Conservation (phyloP, 1,140 invertebrate genomes). For the Steinernema feltiae region DNA sequence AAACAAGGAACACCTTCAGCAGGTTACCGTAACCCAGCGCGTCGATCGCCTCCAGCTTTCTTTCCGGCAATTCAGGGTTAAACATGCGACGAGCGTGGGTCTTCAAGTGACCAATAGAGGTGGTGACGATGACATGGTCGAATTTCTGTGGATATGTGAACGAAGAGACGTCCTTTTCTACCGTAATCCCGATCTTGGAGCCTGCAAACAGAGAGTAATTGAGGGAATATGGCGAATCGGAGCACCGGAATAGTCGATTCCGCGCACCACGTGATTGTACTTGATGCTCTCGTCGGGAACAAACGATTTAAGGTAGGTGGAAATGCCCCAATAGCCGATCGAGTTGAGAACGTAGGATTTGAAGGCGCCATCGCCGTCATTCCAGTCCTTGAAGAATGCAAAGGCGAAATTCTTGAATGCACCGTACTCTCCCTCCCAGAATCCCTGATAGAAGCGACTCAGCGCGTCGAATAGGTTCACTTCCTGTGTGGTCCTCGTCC, state of each 20-base stretch:
- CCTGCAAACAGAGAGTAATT: neutral
- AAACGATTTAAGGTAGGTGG: neutral
- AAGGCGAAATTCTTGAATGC: neutral
- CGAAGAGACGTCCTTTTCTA: neutral
- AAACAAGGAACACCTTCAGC: neutral
- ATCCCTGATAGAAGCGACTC: neutral
- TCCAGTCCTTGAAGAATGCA: neutral
- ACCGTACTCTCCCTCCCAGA: neutral
- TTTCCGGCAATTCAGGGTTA: neutral
- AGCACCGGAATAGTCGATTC: conserved; percentile 17
- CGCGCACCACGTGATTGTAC: neutral
- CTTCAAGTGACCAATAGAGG: neutral
- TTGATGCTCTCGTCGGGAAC: neutral
- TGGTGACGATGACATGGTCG: neutral
- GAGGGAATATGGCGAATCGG: neutral
- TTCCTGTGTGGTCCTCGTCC: neutral
- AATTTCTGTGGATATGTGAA: neutral
- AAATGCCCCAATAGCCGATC: neutral
- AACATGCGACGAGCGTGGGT: neutral
- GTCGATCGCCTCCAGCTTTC: neutral
- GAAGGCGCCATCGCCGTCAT: neutral
- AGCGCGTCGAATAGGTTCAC: neutral
- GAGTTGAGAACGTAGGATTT: neutral
- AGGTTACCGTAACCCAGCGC: conserved; percentile 7
- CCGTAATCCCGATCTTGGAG: neutral